These are phyloP conservation scores for Ophonus ardosiacus DNA, from an alignment of 2,888 invertebrate species.

Conservation along the genomic window DNA sequence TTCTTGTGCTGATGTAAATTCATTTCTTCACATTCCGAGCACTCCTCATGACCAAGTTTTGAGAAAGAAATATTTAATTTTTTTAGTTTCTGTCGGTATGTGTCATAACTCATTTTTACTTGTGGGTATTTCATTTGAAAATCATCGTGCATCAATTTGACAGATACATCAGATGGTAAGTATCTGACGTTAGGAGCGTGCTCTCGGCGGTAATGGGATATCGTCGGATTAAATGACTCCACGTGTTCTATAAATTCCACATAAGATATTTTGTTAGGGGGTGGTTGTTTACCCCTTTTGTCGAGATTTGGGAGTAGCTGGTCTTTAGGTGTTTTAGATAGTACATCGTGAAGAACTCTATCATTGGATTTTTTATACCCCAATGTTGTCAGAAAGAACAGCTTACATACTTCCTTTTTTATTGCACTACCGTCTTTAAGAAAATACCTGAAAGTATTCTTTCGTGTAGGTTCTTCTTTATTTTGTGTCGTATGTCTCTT, in stretches of 20 bases:
- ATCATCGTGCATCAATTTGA: conserved; percentile 63
- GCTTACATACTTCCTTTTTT: not conserved
- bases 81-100: conserved; percentile 50
- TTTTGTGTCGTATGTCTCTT: not conserved
- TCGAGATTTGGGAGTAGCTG: conserved; percentile 20
- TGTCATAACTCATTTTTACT: conserved; percentile 63
- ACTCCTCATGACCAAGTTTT: conserved; percentile 67
- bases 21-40: conserved; percentile 63
- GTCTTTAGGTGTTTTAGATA: not conserved
- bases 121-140: conserved; percentile 63
- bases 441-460: not conserved
- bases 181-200: conserved; percentile 63
- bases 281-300: conserved; percentile 55
- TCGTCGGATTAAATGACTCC: conserved; percentile 59
- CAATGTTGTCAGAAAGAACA: not conserved
- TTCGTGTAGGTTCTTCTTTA: not conserved
- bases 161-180: conserved; percentile 62
- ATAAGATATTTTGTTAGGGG: conserved; percentile 59
- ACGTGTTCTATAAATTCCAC: conserved; percentile 58
- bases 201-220: conserved; percentile 64
- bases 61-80: conserved; percentile 66
- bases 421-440: not conserved
- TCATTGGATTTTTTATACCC: not conserved
- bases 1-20: not conserved
- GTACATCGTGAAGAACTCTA: not conserved